Conservation (phyloP, 2,113 vertebrate species). For the Oriolus oriolus region DNA sequence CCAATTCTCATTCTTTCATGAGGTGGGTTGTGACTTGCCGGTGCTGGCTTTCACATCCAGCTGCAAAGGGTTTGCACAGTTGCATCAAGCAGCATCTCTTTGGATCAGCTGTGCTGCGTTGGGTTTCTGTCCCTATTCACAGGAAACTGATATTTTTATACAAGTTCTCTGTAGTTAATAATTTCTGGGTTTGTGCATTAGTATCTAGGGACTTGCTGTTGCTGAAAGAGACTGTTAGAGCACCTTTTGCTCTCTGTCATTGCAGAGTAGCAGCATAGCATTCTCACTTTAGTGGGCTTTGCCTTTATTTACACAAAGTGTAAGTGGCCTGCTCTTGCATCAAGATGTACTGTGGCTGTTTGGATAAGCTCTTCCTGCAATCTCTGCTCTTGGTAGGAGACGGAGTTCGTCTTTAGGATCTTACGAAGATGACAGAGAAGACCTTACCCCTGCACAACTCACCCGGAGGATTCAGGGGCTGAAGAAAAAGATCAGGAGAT, state of each 20-base stretch:
- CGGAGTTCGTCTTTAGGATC: conserved; percentile 91
- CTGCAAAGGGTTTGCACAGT: neutral
- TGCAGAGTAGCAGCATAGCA: neutral
- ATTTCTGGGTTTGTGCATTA: neutral
- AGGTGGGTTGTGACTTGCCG: conserved; percentile 73
- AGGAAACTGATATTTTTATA: neutral
- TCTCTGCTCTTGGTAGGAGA: conserved; percentile 72
- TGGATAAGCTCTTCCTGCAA: conserved; percentile 1
- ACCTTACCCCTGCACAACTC: conserved; percentile 88
- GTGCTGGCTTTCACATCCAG: neutral
- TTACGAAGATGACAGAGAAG: conserved; percentile 87
- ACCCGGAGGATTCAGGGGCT: conserved; percentile 91
- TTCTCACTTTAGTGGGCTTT: neutral
- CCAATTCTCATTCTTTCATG: conserved; percentile 91
- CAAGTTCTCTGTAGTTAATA: neutral
- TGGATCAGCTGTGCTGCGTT: fast-evolving
- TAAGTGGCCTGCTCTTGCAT: neutral
- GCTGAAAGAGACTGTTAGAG: neutral
- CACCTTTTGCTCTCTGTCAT: neutral
- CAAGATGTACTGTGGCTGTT: neutral
- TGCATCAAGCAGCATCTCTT: neutral
- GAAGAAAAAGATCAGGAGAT: conserved; percentile 94
- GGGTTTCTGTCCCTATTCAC: neutral
- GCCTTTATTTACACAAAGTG: neutral
- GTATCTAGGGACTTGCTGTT: neutral